These are phyloP conservation scores for Habropoda laboriosa DNA, from an alignment of 1,140 invertebrate species.

Conservation along the genomic window DNA sequence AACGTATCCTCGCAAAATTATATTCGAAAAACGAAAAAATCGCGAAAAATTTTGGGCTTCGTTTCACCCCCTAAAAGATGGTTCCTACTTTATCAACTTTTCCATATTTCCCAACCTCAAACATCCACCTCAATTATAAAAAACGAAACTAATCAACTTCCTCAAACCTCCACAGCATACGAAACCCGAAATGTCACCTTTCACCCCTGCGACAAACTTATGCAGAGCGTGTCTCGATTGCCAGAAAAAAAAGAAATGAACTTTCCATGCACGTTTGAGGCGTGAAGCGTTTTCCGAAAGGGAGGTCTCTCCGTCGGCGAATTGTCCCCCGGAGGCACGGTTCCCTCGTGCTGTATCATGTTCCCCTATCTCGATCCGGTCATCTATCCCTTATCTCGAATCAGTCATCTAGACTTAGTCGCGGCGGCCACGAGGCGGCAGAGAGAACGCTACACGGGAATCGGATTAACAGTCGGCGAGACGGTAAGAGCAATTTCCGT, in stretches of 20 bases:
- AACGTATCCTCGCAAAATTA: too few relatives aligned
- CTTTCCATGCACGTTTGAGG: background rate
- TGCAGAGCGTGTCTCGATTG: too few relatives aligned
- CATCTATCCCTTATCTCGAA: slow-evolving; percentile 61
- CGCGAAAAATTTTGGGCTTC: too few relatives aligned
- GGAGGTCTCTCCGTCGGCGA: background rate
- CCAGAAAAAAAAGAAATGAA: background rate
- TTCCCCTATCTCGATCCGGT: slow-evolving; percentile 47
- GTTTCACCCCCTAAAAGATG: too few relatives aligned
- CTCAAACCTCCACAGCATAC: too few relatives aligned
- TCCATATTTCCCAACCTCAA: too few relatives aligned
- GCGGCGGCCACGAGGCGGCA: slow-evolving; percentile 12
- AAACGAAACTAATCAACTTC: too few relatives aligned
- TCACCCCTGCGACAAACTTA: too few relatives aligned
- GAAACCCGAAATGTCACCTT: too few relatives aligned
- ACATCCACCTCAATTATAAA: too few relatives aligned
- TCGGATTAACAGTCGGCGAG: slow-evolving; percentile 70
- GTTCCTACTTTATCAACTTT: too few relatives aligned
- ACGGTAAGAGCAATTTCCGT: slow-evolving; percentile 70
- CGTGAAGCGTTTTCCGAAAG: background rate
- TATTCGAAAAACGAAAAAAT: too few relatives aligned
- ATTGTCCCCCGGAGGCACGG: background rate
- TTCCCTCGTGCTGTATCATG: background rate
- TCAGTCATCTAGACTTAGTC: slow-evolving; percentile 54
- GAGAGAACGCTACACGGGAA: slow-evolving; percentile 53